Evolutionary conservation across 2,113 vertebrate species (phyloP).

Genomic region (Melanerpes aurifrons): DNA sequence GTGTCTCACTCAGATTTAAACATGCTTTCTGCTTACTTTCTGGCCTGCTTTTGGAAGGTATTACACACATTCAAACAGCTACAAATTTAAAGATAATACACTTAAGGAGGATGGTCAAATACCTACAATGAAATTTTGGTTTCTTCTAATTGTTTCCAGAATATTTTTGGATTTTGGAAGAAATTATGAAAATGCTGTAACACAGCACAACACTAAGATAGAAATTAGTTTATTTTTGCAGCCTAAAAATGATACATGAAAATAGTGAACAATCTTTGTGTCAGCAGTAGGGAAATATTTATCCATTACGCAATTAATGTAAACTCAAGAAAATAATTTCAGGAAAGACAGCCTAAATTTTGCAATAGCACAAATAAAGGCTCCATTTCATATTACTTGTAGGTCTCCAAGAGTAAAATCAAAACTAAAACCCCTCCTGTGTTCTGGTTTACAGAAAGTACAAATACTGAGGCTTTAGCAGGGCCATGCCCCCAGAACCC

Average conservation of each 20-base stretch:
- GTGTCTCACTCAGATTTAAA: background rate
- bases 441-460: background rate
- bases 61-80: background rate
- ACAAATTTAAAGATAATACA: background rate
- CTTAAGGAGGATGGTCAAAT: slow-evolving; percentile 12
- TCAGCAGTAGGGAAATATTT: background rate
- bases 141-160: slow-evolving; percentile 7
- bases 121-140: background rate
- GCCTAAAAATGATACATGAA: background rate
- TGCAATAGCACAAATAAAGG: background rate
- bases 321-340: background rate
- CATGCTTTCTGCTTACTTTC: background rate
- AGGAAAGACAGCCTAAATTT: background rate
- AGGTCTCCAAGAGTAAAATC: background rate
- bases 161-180: background rate
- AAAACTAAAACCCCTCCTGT: background rate
- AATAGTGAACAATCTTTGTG: background rate
- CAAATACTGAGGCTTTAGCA: background rate
- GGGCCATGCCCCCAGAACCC: background rate
- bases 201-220: background rate
- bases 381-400: background rate
- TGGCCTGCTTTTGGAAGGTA: background rate
- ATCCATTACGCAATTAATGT: background rate
- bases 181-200: background rate
- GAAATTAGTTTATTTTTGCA: background rate